Percentiles rank a stretch among this genome's conserved stretches.
These are phyloP conservation scores for Champsocephalus esox DNA, from an alignment of 2,797 vertebrate species.

Conservation along the genomic window DNA sequence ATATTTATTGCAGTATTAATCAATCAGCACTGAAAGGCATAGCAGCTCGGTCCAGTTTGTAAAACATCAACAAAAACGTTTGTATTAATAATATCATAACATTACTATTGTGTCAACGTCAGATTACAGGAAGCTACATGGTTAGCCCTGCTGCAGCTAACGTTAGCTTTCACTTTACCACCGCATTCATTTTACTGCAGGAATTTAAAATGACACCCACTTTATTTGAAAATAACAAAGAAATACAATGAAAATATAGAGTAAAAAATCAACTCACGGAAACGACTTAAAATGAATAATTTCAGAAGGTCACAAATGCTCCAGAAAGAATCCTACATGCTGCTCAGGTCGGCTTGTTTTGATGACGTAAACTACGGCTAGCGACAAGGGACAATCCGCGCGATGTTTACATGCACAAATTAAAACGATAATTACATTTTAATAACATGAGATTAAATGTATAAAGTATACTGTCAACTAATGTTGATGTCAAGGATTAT, in stretches of 20 bases:
- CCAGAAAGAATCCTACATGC: slow-evolving; percentile 54
- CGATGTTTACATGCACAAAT: no score
- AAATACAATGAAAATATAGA: accelerated
- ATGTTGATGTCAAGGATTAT: background rate
- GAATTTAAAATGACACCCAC: background rate
- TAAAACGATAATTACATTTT: no score
- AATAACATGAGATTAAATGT: no score
- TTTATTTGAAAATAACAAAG: accelerated
- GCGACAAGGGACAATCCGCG: slow-evolving; percentile 1
- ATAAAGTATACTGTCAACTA: no score
- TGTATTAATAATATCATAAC: no score
- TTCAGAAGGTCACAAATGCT: slow-evolving; percentile 72
- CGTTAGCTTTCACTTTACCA: slow-evolving; percentile 1
- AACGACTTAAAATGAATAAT: background rate
- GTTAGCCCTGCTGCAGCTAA: slow-evolving; percentile 13
- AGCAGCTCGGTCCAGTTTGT: background rate
- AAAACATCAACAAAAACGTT: background rate
- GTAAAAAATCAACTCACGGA: slow-evolving; percentile 31
- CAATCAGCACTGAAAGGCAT: no score
- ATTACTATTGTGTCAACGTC: background rate
- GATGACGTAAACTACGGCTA: slow-evolving; percentile 75
- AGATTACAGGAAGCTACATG: background rate
- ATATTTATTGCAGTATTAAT: background rate
- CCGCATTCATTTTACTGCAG: background rate
- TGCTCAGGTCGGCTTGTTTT: slow-evolving; percentile 53